Base-by-base conservation (phyloP, 2,888 invertebrate genomes). In the Asteroscopus sphinx region DNA sequence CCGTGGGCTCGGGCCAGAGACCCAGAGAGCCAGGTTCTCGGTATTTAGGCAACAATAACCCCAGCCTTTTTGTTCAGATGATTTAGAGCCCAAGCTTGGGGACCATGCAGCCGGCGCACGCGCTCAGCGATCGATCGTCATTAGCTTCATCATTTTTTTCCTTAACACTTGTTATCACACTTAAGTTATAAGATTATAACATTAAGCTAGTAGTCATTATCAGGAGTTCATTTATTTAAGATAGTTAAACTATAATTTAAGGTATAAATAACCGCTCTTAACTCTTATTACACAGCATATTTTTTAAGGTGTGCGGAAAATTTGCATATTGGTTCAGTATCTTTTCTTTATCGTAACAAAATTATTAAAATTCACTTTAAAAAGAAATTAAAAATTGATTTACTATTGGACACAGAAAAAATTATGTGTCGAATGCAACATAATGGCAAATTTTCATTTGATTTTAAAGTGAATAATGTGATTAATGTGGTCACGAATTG, bases 41-140 rank as follows among this genome's bases (percentile, higher is more conserved):
- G 82, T 84, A 81, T 80, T 80, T 81, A 79, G 76, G 73, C 70
- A 81, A 80, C 78, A 82, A 85, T 82, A 78, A 76, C 58, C 57
- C 64, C 73, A 76, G 71, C 47, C 58, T 61, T 79, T 77, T 81
- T 82, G 80, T 83, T 66, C 63, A 52, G 39, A 70, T 81, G 80
- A 82, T 81, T 82, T 82, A 82, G 79, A 73, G 64, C 75, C 76
- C 64, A 68, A 56, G 63, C 21, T 42, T 65, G 58, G 30, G 44
- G 46, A 54, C 71, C 55, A 51, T 15, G 47, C 28, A 47, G 55
- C 17, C 61, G 54, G 71, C 72, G 77, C 77, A 69, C 80, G 78
- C 73, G 77, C 65, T 62, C 54, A 16, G 12, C 56, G 42, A 13
- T 33, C 39, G 26, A 45, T 44, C 6, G 33, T 28, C 28, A 36